These are phyloP conservation scores for Linyphia triangularis DNA, from an alignment of 2,888 invertebrate genomes.

Conservation along the genomic window DNA sequence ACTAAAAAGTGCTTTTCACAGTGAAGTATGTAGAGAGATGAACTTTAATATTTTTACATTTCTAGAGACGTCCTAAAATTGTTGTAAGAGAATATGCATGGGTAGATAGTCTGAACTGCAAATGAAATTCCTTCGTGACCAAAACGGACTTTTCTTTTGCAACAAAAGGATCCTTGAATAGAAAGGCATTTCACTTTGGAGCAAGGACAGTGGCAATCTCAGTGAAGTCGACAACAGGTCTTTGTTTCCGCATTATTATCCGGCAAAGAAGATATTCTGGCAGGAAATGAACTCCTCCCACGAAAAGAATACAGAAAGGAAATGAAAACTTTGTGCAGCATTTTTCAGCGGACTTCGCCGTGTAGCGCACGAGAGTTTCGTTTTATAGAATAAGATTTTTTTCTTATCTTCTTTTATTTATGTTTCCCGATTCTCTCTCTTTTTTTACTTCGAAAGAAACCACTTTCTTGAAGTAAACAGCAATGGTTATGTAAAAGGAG, in stretches of 20 bases:
- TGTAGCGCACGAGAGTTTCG: slow-evolving; percentile 12
- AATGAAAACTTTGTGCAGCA: slow-evolving; percentile 57
- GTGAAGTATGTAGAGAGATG: too few species aligned
- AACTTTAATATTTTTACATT: too few species aligned
- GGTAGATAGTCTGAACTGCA: too few species aligned
- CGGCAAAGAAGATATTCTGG: slow-evolving; percentile 22
- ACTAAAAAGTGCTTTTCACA: too few species aligned
- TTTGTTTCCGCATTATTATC: slow-evolving; percentile 56
- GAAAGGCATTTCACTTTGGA: slow-evolving; percentile 19
- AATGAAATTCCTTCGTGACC: neutral
- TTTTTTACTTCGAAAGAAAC: slow-evolving; percentile 18
- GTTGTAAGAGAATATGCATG: too few species aligned
- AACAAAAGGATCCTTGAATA: slow-evolving; percentile 20
- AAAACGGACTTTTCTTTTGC: neutral
- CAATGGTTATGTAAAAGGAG: slow-evolving; percentile 24
- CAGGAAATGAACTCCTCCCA: slow-evolving; percentile 56
- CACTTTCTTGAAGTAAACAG: slow-evolving; percentile 54
- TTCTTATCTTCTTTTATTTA: neutral
- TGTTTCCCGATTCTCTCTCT: slow-evolving; percentile 1
- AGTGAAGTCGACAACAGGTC: slow-evolving; percentile 31
- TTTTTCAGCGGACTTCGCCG: slow-evolving; percentile 26
- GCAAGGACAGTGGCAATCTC: slow-evolving; percentile 18
- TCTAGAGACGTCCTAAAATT: too few species aligned
- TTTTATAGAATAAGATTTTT: slow-evolving; percentile 50
- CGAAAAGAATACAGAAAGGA: slow-evolving; percentile 55